Evolutionary conservation across 2,113 vertebrate genomes (phyloP).

Genomic region (Eulacestoma nigropectus): DNA sequence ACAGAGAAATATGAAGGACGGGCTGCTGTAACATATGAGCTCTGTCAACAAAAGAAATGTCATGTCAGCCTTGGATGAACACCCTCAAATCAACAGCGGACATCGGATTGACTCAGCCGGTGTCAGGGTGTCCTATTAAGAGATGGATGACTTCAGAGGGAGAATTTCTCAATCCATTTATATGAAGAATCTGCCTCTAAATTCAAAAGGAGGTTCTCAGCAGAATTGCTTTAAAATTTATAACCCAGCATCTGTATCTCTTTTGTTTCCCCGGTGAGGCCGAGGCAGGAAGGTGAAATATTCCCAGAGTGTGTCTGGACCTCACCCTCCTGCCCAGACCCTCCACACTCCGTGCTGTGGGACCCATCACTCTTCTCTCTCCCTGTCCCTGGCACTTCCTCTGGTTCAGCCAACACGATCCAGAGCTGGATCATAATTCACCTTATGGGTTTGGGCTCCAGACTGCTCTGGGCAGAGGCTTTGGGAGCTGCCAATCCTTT

Average conservation of each 20-base stretch:
- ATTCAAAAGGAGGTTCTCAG: conserved; percentile 38
- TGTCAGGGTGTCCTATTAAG: conserved; percentile 19
- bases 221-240: conserved; percentile 57
- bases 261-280: not conserved
- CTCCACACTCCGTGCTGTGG: not conserved
- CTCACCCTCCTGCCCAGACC: not conserved
- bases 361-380: not conserved
- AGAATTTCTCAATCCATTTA: conserved; percentile 55
- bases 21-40: conserved; percentile 23
- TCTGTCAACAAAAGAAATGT: conserved; percentile 55
- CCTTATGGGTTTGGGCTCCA: not conserved
- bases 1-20: conserved; percentile 25
- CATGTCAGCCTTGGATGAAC: conserved; percentile 59
- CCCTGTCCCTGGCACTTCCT: not conserved
- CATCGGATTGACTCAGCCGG: conserved; percentile 37
- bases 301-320: not conserved
- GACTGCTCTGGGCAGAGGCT: not conserved
- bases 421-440: not conserved
- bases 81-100: conserved; percentile 22
- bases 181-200: conserved; percentile 23
- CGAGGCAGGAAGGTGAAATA: not conserved
- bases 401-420: not conserved
- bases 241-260: conserved; percentile 2
- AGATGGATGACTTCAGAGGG: conserved; percentile 37
- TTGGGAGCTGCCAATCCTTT: not conserved